phyloP scores from a whole-genome alignment of 1,140 invertebrate species.

The Aphelenchoides avenae region DNA sequence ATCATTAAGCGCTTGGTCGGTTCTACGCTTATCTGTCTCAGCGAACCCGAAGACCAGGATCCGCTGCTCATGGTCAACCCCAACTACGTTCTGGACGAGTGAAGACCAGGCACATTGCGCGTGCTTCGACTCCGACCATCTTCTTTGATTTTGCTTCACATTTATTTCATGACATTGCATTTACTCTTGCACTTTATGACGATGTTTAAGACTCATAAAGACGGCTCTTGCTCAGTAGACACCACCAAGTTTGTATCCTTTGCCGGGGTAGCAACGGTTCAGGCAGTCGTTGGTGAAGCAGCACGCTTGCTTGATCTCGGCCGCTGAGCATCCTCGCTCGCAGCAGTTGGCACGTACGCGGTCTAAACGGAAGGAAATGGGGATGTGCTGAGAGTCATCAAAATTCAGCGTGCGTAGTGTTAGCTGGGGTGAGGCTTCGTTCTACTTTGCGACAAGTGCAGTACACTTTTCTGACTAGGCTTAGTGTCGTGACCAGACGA shows the following conservation, averaged over 20 bases:
- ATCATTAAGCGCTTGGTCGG: background rate
- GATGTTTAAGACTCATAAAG: background rate
- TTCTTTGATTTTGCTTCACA: background rate
- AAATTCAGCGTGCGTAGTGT: too few species aligned
- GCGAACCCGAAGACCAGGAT: background rate
- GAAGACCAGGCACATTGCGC: background rate
- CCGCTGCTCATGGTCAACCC: background rate
- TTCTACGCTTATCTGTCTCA: background rate
- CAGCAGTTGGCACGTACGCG: conserved; percentile 18
- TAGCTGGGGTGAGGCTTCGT: too few species aligned
- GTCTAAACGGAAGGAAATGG: too few species aligned
- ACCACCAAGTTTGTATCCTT: conserved; percentile 6
- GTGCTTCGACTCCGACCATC: background rate
- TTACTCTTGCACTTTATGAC: background rate
- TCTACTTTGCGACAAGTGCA: too few species aligned
- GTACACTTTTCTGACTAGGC: too few species aligned
- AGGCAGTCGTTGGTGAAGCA: conserved; percentile 17
- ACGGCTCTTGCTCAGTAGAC: conserved; percentile 13
- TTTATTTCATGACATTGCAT: background rate
- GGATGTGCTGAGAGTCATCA: too few species aligned
- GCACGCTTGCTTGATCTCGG: conserved; percentile 11
- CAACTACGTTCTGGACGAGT: conserved; percentile 8
- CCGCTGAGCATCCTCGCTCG: conserved; percentile 9
- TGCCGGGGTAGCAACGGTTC: conserved; percentile 20
- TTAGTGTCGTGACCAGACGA: too few species aligned